A percentile compares a stretch with the other conserved stretches of the same genome.
Conservation (phyloP, 2,888 invertebrate genomes). For the Drosophila recens region DNA sequence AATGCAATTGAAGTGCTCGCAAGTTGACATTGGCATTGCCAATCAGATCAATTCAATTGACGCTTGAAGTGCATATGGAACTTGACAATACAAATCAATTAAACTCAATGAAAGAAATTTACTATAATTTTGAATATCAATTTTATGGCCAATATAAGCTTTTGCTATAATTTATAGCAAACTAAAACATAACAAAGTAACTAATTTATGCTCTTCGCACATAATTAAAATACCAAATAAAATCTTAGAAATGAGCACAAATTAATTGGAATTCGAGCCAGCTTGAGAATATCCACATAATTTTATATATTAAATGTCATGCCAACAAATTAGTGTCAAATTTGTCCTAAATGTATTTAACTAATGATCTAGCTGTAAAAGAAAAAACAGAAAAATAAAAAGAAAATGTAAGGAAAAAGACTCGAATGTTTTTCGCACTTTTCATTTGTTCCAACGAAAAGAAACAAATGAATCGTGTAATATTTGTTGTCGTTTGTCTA, state of each 20-base stretch:
- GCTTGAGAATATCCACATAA: slow-evolving; percentile 48
- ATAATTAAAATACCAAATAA: slow-evolving; percentile 31
- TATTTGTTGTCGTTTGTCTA: slow-evolving; percentile 78
- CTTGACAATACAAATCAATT: slow-evolving; percentile 7
- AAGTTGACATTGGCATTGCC: slow-evolving; percentile 68
- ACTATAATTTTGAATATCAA: not conserved
- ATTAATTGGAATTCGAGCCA: slow-evolving; percentile 46
- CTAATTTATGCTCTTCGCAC: slow-evolving; percentile 46
- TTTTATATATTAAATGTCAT: slow-evolving; percentile 59
- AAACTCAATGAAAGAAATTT: slow-evolving; percentile 2
- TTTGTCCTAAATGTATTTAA: slow-evolving; percentile 49
- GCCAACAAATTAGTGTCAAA: slow-evolving; percentile 71
- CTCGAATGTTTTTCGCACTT: slow-evolving; percentile 40
- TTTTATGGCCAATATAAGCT: not conserved
- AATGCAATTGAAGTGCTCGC: slow-evolving; percentile 31
- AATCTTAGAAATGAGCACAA: slow-evolving; percentile 20
- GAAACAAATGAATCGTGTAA: slow-evolving; percentile 68
- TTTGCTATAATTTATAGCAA: not conserved
- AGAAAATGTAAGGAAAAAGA: slow-evolving; percentile 31
- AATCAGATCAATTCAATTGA: slow-evolving; percentile 13
- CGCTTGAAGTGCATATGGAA: not conserved
- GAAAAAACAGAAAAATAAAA: slow-evolving; percentile 4
- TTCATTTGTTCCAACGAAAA: not conserved
- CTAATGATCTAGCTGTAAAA: slow-evolving; percentile 62
- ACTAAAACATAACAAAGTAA: not conserved